A percentile compares a stretch with the other conserved stretches of the same genome.
phyloP scores from a whole-genome alignment of 2,797 vertebrate species.

The Amphiprion clarkii region DNA sequence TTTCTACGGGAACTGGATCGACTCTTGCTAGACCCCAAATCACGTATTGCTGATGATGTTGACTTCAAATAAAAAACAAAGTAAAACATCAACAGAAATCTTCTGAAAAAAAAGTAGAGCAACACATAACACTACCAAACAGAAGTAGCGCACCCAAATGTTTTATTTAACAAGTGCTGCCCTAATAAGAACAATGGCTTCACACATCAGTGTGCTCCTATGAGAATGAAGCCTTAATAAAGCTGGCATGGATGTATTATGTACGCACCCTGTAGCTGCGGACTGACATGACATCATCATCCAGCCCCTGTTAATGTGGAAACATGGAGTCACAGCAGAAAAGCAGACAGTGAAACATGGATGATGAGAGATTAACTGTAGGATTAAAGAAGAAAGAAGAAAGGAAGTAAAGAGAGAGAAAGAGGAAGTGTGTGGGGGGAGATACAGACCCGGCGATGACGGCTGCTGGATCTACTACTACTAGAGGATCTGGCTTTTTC shows the following conservation, averaged over 20 bases:
- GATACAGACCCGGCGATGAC: conserved; percentile 92
- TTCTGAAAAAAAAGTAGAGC: conserved; percentile 5
- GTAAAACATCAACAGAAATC: conserved; percentile 24
- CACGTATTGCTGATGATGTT: conserved; percentile 80
- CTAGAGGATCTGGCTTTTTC: conserved; percentile 91
- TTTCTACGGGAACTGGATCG: conserved; percentile 87
- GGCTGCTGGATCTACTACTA: conserved; percentile 85
- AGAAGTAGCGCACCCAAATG: conserved; percentile 3
- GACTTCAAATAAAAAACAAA: conserved; percentile 79
- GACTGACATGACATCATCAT: conserved; percentile 84
- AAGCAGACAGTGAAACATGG: conserved; percentile 56
- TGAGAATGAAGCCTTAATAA: conserved; percentile 24
- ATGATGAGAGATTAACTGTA: conserved; percentile 54
- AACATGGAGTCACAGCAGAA: conserved; percentile 69
- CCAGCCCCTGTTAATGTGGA: conserved; percentile 80
- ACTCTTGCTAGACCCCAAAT: conserved; percentile 84
- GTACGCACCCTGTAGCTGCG: conserved; percentile 89
- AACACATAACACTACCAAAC: conserved; percentile 22
- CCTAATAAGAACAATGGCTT: conserved; percentile 34
- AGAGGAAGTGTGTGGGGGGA: conserved; percentile 58
- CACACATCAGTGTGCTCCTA: conserved; percentile 37
- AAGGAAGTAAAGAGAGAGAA: conserved; percentile 56
- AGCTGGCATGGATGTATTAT: conserved; percentile 60
- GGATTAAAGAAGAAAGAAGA: conserved; percentile 59
- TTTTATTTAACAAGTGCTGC: conserved; percentile 18